phyloP scores from a whole-genome alignment of 2,113 vertebrate species.

The Castor canadensis region DNA sequence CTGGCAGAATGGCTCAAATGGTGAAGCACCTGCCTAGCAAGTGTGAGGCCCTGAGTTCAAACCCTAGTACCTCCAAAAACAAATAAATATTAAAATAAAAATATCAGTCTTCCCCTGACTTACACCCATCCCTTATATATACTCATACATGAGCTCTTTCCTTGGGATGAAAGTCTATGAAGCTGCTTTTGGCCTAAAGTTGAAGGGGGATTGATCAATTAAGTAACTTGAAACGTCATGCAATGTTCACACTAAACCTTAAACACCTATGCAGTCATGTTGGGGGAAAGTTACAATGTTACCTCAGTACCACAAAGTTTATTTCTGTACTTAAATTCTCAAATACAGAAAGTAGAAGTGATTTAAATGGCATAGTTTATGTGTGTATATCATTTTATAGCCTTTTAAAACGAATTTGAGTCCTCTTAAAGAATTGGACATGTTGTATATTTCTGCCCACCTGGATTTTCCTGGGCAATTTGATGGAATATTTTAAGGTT shows the following conservation, averaged over 20 bases:
- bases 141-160: background rate
- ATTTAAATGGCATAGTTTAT: slow-evolving; percentile 9
- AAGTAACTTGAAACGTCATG: background rate
- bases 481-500: slow-evolving; percentile 68
- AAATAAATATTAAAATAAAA: no score
- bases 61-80: no score
- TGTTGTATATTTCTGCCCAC: slow-evolving; percentile 51
- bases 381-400: background rate
- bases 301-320: slow-evolving; percentile 37
- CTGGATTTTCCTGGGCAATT: slow-evolving; percentile 71
- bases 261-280: background rate
- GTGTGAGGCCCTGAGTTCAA: no score
- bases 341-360: background rate
- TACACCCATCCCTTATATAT: background rate
- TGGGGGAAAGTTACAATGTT: background rate
- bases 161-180: background rate
- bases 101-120: no score
- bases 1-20: no score
- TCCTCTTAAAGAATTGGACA: slow-evolving; percentile 56
- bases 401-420: slow-evolving; percentile 61
- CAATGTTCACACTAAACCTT: background rate
- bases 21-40: no score
- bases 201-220: background rate
- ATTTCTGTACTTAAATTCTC: slow-evolving; percentile 38
- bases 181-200: background rate